These are phyloP conservation scores for Lissocephala sabroskyi DNA, from an alignment of 2,888 invertebrate genomes.

Conservation along the genomic window DNA sequence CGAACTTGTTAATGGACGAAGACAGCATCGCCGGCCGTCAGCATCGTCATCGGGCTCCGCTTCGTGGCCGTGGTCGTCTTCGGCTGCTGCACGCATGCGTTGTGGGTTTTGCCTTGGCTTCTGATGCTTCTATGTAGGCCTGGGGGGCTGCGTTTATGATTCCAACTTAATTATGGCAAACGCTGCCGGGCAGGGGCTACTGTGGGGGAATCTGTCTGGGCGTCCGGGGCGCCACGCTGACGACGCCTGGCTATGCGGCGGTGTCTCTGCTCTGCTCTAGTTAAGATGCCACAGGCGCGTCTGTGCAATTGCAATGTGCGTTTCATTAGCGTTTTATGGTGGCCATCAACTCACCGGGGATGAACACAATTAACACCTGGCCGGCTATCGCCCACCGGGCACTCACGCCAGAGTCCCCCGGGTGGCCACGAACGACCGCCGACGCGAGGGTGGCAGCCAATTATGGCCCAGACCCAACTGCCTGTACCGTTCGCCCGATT, in stretches of 20 bases:
- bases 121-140: background rate
- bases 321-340: conserved; percentile 45
- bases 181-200: conserved; percentile 1
- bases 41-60: conserved; percentile 13
- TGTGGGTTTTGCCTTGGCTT: background rate
- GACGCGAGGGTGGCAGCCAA: conserved; percentile 33
- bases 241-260: conserved; percentile 1
- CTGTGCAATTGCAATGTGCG: conserved; percentile 36
- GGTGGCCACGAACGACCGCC: too few species aligned
- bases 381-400: background rate
- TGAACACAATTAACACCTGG: conserved; percentile 51
- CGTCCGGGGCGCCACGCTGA: conserved; percentile 8
- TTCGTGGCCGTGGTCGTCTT: conserved; percentile 5
- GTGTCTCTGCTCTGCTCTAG: conserved; percentile 30
- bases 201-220: background rate
- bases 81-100: conserved; percentile 26
- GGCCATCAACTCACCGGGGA: conserved; percentile 12
- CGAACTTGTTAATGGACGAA: conserved; percentile 49
- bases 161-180: conserved; percentile 55
- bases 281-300: conserved; percentile 37
- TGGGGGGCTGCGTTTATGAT: conserved; percentile 57
- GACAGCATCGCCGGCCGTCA: conserved; percentile 18
- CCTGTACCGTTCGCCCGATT: conserved; percentile 8
- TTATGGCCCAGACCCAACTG: conserved; percentile 20
- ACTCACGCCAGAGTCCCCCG: too few species aligned